These are phyloP conservation scores for Lucifuga dentata DNA, from an alignment of 2,113 vertebrate species.

Conservation along the genomic window DNA sequence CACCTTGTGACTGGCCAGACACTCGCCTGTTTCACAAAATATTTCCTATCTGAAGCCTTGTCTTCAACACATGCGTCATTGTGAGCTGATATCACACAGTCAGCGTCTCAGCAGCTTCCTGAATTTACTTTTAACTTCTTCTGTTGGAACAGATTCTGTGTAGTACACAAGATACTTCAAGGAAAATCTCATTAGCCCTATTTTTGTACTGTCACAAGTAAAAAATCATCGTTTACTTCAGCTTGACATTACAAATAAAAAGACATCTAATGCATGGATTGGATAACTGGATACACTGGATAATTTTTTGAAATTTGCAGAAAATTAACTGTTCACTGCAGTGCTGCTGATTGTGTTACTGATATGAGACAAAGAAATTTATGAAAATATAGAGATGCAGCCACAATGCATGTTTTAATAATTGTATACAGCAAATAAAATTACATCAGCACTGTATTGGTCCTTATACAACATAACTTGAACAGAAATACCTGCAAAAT, in stretches of 20 bases:
- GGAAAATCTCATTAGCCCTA: background rate
- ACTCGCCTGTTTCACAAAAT: constrained; percentile 74
- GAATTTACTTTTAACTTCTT: constrained; percentile 65
- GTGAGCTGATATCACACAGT: constrained; percentile 74
- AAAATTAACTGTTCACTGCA: too few relatives aligned
- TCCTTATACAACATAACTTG: constrained; percentile 15
- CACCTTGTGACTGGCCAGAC: constrained; percentile 80
- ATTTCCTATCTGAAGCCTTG: constrained; percentile 79
- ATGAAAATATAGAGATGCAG: constrained; percentile 1
- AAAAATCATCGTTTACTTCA: too few relatives aligned
- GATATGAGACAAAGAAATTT: constrained; percentile 14
- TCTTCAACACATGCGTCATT: constrained; percentile 75
- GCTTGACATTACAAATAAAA: too few relatives aligned
- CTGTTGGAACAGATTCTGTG: constrained; percentile 34
- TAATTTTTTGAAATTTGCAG: background rate
- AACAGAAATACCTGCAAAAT: background rate
- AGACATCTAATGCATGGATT: background rate
- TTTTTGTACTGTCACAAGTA: too few relatives aligned
- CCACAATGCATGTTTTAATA: constrained; percentile 29
- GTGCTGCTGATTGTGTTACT: background rate
- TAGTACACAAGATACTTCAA: too few relatives aligned
- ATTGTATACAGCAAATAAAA: constrained; percentile 22
- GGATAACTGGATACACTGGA: too few relatives aligned
- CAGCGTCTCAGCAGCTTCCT: constrained; percentile 81
- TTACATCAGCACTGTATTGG: constrained; percentile 26